These are phyloP conservation scores for Sarcophaga carnaria DNA, from an alignment of 2,888 invertebrate genomes.

Conservation along the genomic window DNA sequence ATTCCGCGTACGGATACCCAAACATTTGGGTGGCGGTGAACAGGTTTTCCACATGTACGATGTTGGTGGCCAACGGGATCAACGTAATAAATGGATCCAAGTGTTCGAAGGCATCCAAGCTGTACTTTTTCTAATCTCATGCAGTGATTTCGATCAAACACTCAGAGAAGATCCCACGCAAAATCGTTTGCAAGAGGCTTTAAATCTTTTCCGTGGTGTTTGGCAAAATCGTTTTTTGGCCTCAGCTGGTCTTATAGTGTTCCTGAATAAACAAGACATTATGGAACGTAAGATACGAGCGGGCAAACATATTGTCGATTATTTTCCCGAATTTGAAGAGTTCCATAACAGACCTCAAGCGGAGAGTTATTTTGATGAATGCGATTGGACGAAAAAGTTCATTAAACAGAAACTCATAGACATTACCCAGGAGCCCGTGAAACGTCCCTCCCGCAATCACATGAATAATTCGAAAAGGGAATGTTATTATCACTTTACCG, in stretches of 20 bases:
- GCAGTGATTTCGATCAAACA: slow-evolving; percentile 90
- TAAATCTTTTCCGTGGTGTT: slow-evolving; percentile 88
- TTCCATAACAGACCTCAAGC: slow-evolving; percentile 83
- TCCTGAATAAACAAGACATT: slow-evolving; percentile 86
- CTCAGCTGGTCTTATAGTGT: slow-evolving; percentile 89
- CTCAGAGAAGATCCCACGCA: slow-evolving; percentile 87
- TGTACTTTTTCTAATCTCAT: slow-evolving; percentile 90
- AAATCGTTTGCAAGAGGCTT: slow-evolving; percentile 88
- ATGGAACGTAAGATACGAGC: slow-evolving; percentile 87
- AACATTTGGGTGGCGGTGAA: slow-evolving; percentile 86
- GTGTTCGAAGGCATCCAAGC: slow-evolving; percentile 92
- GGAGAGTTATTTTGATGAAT: slow-evolving; percentile 84
- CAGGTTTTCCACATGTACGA: slow-evolving; percentile 92
- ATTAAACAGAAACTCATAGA: slow-evolving; percentile 86
- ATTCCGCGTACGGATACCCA: slow-evolving; percentile 88
- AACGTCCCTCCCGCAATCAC: slow-evolving; percentile 80
- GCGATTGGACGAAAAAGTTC: slow-evolving; percentile 86
- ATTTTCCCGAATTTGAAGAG: slow-evolving; percentile 86
- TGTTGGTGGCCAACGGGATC: slow-evolving; percentile 92
- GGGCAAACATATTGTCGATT: slow-evolving; percentile 85
- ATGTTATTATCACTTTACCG: slow-evolving; percentile 89
- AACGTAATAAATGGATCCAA: slow-evolving; percentile 92
- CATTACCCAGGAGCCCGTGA: slow-evolving; percentile 83
- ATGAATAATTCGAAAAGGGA: slow-evolving; percentile 82
- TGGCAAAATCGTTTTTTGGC: slow-evolving; percentile 88